phyloP scores from a whole-genome alignment of 2,888 invertebrate species.

The Drosophila paracracens region DNA sequence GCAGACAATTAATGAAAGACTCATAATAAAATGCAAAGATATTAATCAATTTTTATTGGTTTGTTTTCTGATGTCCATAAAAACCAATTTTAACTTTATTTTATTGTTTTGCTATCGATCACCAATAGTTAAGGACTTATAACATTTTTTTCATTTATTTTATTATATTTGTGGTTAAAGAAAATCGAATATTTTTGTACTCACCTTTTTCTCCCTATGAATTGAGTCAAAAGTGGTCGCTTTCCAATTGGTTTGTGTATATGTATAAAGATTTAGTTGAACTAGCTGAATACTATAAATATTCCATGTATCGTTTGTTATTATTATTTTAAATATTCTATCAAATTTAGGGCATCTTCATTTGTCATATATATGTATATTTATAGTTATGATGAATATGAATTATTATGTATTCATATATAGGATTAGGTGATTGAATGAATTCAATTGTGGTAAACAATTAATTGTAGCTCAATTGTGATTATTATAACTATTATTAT shows the following conservation, averaged over 20 bases:
- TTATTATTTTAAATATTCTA: conserved; percentile 50
- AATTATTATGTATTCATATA: conserved; percentile 51
- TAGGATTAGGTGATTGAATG: conserved; percentile 44
- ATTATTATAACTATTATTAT: conserved; percentile 37
- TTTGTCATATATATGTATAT: conserved; percentile 13
- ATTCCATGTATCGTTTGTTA: conserved; percentile 56
- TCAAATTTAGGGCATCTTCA: conserved; percentile 52
- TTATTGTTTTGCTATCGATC: background rate
- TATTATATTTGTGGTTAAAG: background rate
- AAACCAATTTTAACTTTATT: background rate
- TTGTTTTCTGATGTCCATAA: background rate
- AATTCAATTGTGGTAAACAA: conserved; percentile 35
- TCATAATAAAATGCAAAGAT: background rate
- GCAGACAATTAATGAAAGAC: background rate
- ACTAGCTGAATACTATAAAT: conserved; percentile 63
- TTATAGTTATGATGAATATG: conserved; percentile 28
- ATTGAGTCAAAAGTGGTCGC: conserved; percentile 30
- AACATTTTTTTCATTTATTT: background rate
- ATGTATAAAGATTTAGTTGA: conserved; percentile 59
- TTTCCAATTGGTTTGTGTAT: conserved; percentile 56
- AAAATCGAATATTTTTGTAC: background rate
- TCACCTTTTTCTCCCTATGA: conserved; percentile 35
- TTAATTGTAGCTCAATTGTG: conserved; percentile 59
- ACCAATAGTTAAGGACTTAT: background rate
- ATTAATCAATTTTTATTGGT: background rate